Conservation (phyloP, 2,113 vertebrate species). For the Gobiocypris rarus region DNA sequence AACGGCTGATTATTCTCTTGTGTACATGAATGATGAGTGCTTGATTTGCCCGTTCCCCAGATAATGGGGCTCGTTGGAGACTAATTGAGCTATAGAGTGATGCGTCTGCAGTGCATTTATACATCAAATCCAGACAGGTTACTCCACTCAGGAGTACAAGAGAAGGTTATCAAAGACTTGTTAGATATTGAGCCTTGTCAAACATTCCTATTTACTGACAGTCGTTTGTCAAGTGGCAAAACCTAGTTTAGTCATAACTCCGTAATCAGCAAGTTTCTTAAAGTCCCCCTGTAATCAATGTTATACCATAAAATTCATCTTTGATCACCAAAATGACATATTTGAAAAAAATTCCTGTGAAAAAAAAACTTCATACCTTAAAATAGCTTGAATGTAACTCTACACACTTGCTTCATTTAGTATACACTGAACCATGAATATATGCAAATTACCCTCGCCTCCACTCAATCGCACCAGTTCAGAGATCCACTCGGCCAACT, state of each 20-base stretch:
- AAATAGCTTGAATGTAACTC: too few species aligned
- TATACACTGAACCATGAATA: too few species aligned
- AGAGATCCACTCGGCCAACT: too few species aligned
- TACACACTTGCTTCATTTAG: too few species aligned
- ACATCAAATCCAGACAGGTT: slow-evolving; percentile 7
- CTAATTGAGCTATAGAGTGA: slow-evolving; percentile 27
- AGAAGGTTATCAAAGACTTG: background rate
- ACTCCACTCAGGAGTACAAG: background rate
- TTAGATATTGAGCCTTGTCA: background rate
- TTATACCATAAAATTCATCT: too few species aligned
- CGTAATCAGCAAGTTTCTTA: background rate
- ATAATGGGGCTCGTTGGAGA: slow-evolving; percentile 15
- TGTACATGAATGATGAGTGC: slow-evolving; percentile 28
- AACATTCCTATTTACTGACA: background rate
- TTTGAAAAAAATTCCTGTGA: too few species aligned
- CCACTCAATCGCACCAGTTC: too few species aligned
- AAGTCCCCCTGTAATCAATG: too few species aligned
- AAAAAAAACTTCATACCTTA: too few species aligned
- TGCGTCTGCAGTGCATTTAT: background rate
- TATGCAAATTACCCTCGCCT: too few species aligned
- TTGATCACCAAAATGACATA: too few species aligned
- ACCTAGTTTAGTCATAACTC: background rate
- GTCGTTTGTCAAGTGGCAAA: background rate
- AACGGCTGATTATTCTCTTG: slow-evolving; percentile 32
- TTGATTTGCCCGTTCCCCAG: slow-evolving; percentile 1